A percentile compares a stretch with the other conserved stretches of the same genome.
These are phyloP conservation scores for Zalophus californianus DNA, from an alignment of 2,797 vertebrate genomes.

Conservation along the genomic window DNA sequence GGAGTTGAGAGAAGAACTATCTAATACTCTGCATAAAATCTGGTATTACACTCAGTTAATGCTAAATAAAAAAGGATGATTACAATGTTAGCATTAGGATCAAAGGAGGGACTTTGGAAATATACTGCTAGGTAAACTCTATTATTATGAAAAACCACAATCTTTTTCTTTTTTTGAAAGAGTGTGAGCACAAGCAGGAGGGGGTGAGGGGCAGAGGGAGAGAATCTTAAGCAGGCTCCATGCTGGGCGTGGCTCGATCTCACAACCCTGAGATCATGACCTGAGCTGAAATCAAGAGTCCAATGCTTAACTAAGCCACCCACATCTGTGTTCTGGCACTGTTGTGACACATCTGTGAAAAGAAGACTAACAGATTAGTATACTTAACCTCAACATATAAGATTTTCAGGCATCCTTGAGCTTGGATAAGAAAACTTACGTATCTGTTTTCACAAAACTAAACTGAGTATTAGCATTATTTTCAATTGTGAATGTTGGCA, in stretches of 20 bases:
- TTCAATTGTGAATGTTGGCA: conserved; percentile 12
- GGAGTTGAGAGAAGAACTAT: not conserved
- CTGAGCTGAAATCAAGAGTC: not conserved
- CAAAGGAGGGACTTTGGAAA: conserved; percentile 31
- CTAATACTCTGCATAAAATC: not conserved
- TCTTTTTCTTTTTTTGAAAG: not conserved
- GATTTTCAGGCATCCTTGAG: not conserved
- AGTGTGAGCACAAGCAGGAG: not conserved
- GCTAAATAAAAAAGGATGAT: not conserved
- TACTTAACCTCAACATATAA: not conserved
- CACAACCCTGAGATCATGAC: not conserved
- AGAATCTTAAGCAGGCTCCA: not conserved
- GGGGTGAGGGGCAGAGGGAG: not conserved
- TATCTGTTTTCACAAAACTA: conserved; percentile 39
- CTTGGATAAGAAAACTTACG: not conserved
- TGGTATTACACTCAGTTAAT: not conserved
- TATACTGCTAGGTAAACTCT: not conserved
- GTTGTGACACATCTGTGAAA: not conserved
- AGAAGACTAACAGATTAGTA: conserved; percentile 29
- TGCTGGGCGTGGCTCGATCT: not conserved
- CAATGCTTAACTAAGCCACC: not conserved
- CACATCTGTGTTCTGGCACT: not conserved
- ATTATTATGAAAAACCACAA: not conserved
- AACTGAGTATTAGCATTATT: not conserved
- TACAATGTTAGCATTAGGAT: not conserved